phyloP scores from a whole-genome alignment of 2,797 vertebrate species.

The Danio aesculapii region DNA sequence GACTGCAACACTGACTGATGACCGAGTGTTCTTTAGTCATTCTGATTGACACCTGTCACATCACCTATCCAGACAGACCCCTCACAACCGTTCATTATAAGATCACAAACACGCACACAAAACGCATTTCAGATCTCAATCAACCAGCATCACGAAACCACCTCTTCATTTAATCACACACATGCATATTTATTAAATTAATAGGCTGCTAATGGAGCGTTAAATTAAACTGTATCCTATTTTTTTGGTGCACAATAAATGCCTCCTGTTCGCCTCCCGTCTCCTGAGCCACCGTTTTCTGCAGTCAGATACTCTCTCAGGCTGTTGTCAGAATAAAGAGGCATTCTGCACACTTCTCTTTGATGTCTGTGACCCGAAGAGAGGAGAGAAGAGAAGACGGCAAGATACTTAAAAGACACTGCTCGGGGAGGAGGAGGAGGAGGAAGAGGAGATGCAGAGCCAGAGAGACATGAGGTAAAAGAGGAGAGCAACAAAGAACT shows the following conservation, averaged over 20 bases:
- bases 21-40: not conserved
- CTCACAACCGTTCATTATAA: not conserved
- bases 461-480: conserved; percentile 21
- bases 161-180: conserved; percentile 43
- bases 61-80: not conserved
- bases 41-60: conserved; percentile 29
- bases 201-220: conserved; percentile 45
- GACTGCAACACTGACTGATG: not conserved
- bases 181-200: conserved; percentile 30
- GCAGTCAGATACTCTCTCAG: conserved; percentile 41
- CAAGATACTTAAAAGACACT: conserved; percentile 50
- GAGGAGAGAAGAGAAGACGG: conserved; percentile 28
- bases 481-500: conserved; percentile 37
- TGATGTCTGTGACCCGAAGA: conserved; percentile 53
- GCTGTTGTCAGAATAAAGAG: conserved; percentile 53
- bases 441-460: conserved; percentile 16
- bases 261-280: not conserved
- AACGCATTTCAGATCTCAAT: conserved; percentile 27
- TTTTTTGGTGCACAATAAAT: conserved; percentile 34
- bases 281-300: conserved; percentile 30
- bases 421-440: conserved; percentile 27
- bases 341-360: conserved; percentile 46
- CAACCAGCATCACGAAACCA: not conserved
- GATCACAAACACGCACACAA: not conserved
- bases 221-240: conserved; percentile 43